phyloP scores from a whole-genome alignment of 2,113 vertebrate species.

The Columba janthina region DNA sequence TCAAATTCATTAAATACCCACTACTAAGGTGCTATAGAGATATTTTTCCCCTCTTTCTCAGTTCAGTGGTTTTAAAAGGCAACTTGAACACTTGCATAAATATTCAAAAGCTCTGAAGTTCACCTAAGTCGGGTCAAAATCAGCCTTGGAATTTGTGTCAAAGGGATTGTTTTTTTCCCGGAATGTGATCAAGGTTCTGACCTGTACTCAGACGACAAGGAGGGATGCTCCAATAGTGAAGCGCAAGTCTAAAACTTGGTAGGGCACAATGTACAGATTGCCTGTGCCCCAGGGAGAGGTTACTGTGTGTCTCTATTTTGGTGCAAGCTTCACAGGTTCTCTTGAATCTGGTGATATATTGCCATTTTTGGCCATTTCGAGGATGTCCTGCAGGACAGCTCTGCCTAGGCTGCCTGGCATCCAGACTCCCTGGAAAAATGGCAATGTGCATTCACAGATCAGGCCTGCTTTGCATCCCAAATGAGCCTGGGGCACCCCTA shows the following conservation, averaged over 20 bases:
- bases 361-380: background rate
- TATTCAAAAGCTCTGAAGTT: constrained; percentile 20
- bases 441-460: background rate
- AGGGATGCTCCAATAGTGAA: background rate
- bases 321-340: background rate
- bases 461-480: background rate
- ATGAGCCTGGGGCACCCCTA: background rate
- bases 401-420: background rate
- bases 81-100: background rate
- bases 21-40: background rate
- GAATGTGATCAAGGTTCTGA: background rate
- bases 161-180: background rate
- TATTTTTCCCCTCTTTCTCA: background rate
- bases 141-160: background rate
- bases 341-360: background rate
- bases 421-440: background rate
- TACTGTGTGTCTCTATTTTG: background rate
- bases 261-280: background rate
- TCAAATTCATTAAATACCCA: background rate
- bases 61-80: background rate
- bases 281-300: background rate
- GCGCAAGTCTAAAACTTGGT: background rate
- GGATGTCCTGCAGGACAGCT: background rate
- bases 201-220: background rate
- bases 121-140: background rate